Conservation (phyloP, 1,140 invertebrate species). For the Sarcophaga peregrina region DNA sequence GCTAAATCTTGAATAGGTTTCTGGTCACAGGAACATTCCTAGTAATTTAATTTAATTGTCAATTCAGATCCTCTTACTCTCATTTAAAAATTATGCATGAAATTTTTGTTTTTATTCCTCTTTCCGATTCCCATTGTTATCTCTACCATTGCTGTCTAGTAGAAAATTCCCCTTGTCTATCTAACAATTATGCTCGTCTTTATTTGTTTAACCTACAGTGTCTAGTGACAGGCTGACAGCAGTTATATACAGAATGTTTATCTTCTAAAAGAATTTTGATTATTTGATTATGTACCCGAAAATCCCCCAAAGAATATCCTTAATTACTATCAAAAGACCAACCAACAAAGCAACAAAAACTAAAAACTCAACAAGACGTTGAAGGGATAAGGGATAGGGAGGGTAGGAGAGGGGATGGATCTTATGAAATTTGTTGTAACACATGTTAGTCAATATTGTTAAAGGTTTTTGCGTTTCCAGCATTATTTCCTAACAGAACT, state of each 20-base stretch:
- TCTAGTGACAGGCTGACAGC: not conserved
- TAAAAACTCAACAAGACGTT: not conserved
- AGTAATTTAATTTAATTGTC: no score
- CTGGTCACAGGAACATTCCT: no score
- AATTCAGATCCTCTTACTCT: no score
- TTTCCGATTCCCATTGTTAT: no score
- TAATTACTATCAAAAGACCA: constrained; percentile 10
- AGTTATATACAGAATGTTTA: not conserved
- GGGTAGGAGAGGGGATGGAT: not conserved
- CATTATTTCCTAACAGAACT: not conserved
- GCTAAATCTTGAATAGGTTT: no score
- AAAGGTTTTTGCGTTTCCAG: not conserved
- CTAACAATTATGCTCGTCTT: not conserved
- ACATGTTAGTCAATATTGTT: constrained; percentile 29
- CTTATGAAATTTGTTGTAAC: constrained; percentile 27
- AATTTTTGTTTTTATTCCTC: no score
- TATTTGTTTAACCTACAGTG: not conserved
- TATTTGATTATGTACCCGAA: constrained; percentile 2
- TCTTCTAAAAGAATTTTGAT: not conserved
- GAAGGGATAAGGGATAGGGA: no score
- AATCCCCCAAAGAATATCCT: constrained; percentile 8
- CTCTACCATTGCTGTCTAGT: no score
- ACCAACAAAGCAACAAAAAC: not conserved
- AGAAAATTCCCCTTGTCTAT: not conserved
- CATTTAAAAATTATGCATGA: no score